Conservation (phyloP, 2,797 vertebrate genomes). For the Setipinna tenuifilis region DNA sequence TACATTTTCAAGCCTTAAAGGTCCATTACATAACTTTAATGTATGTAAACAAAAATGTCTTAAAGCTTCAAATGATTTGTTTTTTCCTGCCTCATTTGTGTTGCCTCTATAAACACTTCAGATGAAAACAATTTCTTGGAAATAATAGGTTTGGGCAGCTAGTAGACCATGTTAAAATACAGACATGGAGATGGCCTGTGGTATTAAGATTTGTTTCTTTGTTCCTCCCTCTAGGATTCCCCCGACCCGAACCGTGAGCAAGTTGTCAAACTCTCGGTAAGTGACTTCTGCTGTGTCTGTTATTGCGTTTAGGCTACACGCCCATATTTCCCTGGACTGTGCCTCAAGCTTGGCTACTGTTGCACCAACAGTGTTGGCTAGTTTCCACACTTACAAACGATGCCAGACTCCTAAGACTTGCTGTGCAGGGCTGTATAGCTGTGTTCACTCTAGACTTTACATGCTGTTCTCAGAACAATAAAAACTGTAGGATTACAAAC, state of each 20-base stretch:
- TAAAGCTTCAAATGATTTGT: too few relatives aligned
- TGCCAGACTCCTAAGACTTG: not conserved
- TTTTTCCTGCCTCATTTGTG: not conserved
- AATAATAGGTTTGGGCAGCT: not conserved
- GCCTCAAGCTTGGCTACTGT: not conserved
- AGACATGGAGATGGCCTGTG: not conserved
- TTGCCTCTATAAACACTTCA: too few relatives aligned
- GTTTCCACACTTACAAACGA: not conserved
- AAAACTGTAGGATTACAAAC: not conserved
- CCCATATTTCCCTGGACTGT: not conserved
- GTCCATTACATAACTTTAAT: not conserved
- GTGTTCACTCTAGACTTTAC: not conserved
- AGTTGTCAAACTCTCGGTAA: slow-evolving; percentile 93
- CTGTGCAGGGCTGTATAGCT: not conserved
- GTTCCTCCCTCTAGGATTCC: slow-evolving; percentile 80
- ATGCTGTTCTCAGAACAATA: not conserved
- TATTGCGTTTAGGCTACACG: not conserved
- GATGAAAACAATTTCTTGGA: not conserved
- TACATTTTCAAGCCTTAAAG: not conserved
- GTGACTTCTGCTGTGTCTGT: slow-evolving; percentile 57
- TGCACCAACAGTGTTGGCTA: not conserved
- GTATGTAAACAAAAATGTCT: not conserved
- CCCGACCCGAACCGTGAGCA: slow-evolving; percentile 89
- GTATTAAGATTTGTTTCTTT: slow-evolving; percentile 1
- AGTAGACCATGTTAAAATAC: not conserved